Percentiles rank a stretch among this genome's conserved stretches.
Conservation (phyloP, 2,113 vertebrate species). For the Spilogale gracilis region DNA sequence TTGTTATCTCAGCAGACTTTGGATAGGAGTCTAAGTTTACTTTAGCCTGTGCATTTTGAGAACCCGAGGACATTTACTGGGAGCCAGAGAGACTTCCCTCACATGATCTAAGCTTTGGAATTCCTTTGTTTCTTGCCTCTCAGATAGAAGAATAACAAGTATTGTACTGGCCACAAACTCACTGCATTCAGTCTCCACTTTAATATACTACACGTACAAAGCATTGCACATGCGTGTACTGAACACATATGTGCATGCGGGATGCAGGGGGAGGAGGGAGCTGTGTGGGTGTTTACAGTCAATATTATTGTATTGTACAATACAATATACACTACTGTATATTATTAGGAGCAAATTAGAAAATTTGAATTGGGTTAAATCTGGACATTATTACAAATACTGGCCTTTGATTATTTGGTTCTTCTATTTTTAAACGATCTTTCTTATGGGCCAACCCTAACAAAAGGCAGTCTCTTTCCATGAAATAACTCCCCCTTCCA, state of each 20-base stretch:
- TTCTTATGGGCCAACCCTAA: neutral
- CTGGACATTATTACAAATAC: neutral
- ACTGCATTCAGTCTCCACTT: constrained; percentile 47
- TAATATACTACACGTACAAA: neutral
- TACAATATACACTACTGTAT: neutral
- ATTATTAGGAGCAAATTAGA: constrained; percentile 42
- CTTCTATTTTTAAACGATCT: neutral
- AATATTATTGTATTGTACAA: neutral
- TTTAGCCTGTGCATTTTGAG: constrained; percentile 61
- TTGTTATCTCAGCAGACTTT: constrained; percentile 68
- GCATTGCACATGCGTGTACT: neutral
- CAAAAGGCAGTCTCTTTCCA: constrained; percentile 10
- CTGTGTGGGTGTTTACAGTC: neutral
- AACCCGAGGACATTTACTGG: constrained; percentile 22
- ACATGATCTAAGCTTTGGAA: constrained; percentile 62
- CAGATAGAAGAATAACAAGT: constrained; percentile 61
- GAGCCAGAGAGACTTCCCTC: constrained; percentile 62
- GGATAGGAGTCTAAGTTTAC: constrained; percentile 65
- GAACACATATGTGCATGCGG: neutral
- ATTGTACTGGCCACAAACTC: constrained; percentile 45
- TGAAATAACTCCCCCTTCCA: neutral
- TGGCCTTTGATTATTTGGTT: neutral
- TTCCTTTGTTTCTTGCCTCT: constrained; percentile 73
- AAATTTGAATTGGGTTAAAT: constrained; percentile 11
- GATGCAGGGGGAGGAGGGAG: neutral